Evolutionary conservation across 2,888 invertebrate species (phyloP).

Genomic region (Cremastinae sp.): DNA sequence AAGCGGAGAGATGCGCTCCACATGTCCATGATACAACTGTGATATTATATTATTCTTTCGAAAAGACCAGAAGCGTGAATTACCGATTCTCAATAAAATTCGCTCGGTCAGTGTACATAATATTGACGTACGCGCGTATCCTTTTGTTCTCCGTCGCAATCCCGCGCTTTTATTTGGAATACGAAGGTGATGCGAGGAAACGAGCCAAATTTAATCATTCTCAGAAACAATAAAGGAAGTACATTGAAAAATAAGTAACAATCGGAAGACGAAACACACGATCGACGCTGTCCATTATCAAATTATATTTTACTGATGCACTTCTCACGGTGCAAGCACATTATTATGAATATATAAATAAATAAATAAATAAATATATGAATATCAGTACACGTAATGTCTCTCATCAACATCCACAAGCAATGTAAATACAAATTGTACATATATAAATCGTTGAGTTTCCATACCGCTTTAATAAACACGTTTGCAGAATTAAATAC

Average conservation of each 20-base stretch:
- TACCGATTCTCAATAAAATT: constrained; percentile 28
- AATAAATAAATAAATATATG: constrained; percentile 36
- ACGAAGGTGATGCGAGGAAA: constrained; percentile 21
- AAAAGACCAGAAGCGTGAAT: constrained; percentile 55
- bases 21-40: constrained; percentile 79
- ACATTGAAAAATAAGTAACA: background rate
- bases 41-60: constrained; percentile 77
- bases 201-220: constrained; percentile 44
- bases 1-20: constrained; percentile 64
- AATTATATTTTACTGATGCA: constrained; percentile 53
- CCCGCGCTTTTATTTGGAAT: constrained; percentile 17
- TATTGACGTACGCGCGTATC: constrained; percentile 24
- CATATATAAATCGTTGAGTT: constrained; percentile 82
- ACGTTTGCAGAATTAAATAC: constrained; percentile 82
- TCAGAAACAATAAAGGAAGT: constrained; percentile 1
- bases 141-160: constrained; percentile 45
- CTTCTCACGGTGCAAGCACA: constrained; percentile 36
- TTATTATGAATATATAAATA: constrained; percentile 34
- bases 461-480: constrained; percentile 84
- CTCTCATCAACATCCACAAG: constrained; percentile 60
- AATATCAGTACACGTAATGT: constrained; percentile 46
- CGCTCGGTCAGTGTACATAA: constrained; percentile 42
- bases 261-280: constrained; percentile 31
- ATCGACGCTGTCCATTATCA: constrained; percentile 50
- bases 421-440: constrained; percentile 80